phyloP scores from a whole-genome alignment of 2,113 vertebrate genomes.

The Mormyrus lacerda region DNA sequence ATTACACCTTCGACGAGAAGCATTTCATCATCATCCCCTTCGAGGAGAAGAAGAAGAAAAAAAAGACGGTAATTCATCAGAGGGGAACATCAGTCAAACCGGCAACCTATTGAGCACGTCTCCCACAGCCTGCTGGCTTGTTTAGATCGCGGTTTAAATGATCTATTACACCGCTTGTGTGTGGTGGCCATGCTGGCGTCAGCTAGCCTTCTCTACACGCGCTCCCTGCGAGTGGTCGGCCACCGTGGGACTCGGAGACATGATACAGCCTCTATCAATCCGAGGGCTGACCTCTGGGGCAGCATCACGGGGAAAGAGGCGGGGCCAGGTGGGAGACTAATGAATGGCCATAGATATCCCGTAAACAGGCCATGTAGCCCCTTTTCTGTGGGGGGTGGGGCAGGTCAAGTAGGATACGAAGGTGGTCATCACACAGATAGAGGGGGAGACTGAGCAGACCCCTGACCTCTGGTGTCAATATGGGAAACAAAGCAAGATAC shows the following conservation, averaged over 20 bases:
- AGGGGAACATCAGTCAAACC: neutral
- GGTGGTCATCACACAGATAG: conserved; percentile 37
- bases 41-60: neutral
- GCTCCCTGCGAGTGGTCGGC: too few species aligned
- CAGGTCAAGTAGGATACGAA: conserved; percentile 33
- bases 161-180: conserved; percentile 44
- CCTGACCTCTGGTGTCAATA: neutral
- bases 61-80: conserved; percentile 11
- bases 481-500: neutral
- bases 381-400: neutral
- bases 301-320: neutral
- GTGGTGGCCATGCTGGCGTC: conserved; percentile 37
- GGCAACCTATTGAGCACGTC: conserved; percentile 24
- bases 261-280: neutral
- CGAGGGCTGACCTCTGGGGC: neutral
- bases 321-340: neutral
- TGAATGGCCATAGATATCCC: neutral
- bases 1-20: conserved; percentile 35
- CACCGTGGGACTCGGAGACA: neutral
- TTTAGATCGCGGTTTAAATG: conserved; percentile 40
- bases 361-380: neutral
- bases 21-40: neutral
- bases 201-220: neutral
- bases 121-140: conserved; percentile 40
- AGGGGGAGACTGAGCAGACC: neutral